phyloP scores from a whole-genome alignment of 2,797 vertebrate species.

The Meriones psammophilus region DNA sequence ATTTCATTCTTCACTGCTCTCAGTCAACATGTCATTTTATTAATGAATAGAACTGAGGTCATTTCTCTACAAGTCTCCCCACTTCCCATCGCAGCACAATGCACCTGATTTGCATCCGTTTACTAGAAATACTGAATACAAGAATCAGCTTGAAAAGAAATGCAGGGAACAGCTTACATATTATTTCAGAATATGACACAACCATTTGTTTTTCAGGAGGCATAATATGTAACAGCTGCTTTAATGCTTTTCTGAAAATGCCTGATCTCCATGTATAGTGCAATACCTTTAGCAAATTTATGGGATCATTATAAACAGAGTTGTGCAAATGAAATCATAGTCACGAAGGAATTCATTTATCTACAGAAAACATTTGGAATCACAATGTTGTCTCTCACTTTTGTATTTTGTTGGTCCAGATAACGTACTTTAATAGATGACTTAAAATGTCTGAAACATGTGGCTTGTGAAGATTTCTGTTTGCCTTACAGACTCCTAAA shows the following conservation, averaged over 20 bases:
- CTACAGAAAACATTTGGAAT: constrained; percentile 81
- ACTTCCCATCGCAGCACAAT: constrained; percentile 87
- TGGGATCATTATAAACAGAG: constrained; percentile 69
- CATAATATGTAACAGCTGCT: constrained; percentile 64
- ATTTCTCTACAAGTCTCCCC: constrained; percentile 89
- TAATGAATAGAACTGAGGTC: constrained; percentile 90
- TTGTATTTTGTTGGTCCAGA: constrained; percentile 81
- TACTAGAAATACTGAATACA: constrained; percentile 88
- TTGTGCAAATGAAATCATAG: constrained; percentile 73
- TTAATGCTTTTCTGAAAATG: constrained; percentile 76
- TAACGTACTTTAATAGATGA: constrained; percentile 85
- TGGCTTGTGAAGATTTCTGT: constrained; percentile 85
- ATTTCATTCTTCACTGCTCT: constrained; percentile 88
- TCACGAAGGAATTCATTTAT: constrained; percentile 81
- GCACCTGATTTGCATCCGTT: constrained; percentile 92
- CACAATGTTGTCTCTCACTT: constrained; percentile 80
- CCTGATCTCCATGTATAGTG: constrained; percentile 69
- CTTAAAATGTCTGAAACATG: constrained; percentile 81
- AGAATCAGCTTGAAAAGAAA: constrained; percentile 87
- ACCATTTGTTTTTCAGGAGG: constrained; percentile 60
- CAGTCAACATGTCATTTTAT: constrained; percentile 89
- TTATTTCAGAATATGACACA: constrained; percentile 85
- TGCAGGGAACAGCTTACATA: constrained; percentile 84
- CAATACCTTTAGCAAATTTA: constrained; percentile 75
- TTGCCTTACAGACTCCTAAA: constrained; percentile 83